Evolutionary conservation across 1,140 invertebrate species (phyloP), one percentile per base, ranked within the genome.

Genomic region (Lepidurus apus): DNA sequence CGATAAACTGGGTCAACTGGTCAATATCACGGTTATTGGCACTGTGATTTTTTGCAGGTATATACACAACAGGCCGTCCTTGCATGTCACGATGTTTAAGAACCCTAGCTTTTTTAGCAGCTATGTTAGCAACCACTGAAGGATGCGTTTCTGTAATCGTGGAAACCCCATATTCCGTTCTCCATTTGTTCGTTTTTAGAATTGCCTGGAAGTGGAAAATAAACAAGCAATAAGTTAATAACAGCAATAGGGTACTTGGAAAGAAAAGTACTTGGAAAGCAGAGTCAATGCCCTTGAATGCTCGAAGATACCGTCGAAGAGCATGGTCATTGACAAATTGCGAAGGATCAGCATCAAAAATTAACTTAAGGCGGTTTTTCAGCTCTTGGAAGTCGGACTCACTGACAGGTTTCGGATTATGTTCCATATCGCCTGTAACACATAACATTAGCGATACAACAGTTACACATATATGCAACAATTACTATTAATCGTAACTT

Each of bases 141-240:
- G 89, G 88, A 81, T 89, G 87, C 24, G 91, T 87, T 79, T 86
- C 84, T 65, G 84, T 86, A 65, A 91, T 83, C 3, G 85, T 82
- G 34, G 85, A 84, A 10, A 92, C 90, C 79, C 89, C 89, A 87
- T 91, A 92, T 80, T 91, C 89, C 73, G 87, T 86, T 80, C 91
- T 87, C 91, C 91, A 92, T 84, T 92, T 92, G 83, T 93, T 92
- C 74, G 91, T 92, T 87, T 92, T 92, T 73, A 92, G 83, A 81
- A 93, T 88, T 77, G 90, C 90, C 90, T 91, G 79, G 43, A 86
- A 86, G 82, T 91, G 79, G 43, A 86, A 86, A 82, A 73, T 76
- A 78, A 77, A 47, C 7, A 34, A 47, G 53, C 21, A 7, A 17
- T 21, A 26, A 53, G 77, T 73, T 11, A 24, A 9, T 44, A 65